These are phyloP conservation scores for Lampris megalopsis DNA, from an alignment of 2,113 vertebrate genomes.

Conservation along the genomic window DNA sequence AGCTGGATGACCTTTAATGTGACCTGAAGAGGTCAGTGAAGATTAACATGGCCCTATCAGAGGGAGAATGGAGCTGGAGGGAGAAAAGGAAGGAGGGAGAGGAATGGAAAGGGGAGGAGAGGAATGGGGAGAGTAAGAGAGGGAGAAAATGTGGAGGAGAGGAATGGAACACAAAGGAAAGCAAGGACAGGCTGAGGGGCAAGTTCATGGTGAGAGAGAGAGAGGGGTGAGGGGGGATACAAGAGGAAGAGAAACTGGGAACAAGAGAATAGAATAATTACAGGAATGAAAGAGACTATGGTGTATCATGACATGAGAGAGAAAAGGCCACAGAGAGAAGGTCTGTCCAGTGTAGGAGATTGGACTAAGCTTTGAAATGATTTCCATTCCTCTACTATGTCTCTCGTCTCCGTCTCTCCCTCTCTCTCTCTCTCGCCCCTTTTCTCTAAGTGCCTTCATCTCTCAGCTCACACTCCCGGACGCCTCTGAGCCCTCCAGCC, in stretches of 20 bases:
- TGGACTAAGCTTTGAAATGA: conserved; percentile 74
- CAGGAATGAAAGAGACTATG: conserved; percentile 66
- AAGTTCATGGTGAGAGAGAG: conserved; percentile 37
- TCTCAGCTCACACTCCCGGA: conserved; percentile 73
- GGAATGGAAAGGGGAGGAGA: conserved; percentile 24
- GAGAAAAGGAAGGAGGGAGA: conserved; percentile 2
- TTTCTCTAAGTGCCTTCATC: conserved; percentile 50
- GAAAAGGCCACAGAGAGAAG: conserved; percentile 49
- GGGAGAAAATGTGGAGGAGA: conserved; percentile 17
- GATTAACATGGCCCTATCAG: conserved; percentile 71
- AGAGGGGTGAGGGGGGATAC: conserved; percentile 41
- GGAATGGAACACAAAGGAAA: conserved; percentile 15
- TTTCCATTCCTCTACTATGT: conserved; percentile 28
- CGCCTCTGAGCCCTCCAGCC: conserved; percentile 80
- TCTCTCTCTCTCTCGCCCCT: conserved; percentile 28
- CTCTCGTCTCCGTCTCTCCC: conserved; percentile 7
- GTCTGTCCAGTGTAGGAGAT: conserved; percentile 66
- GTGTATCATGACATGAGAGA: conserved; percentile 65
- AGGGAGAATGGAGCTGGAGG: conserved; percentile 29
- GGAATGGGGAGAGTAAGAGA: conserved; percentile 1
- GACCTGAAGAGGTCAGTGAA: conserved; percentile 82
- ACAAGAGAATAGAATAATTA: conserved; percentile 47
- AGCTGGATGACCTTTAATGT: conserved; percentile 81
- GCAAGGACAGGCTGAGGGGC: conserved; percentile 36
- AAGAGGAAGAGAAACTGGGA: conserved; percentile 16